These are phyloP conservation scores for Serranus cabrilla DNA, from an alignment of 2,797 vertebrate genomes.

Conservation along the genomic window DNA sequence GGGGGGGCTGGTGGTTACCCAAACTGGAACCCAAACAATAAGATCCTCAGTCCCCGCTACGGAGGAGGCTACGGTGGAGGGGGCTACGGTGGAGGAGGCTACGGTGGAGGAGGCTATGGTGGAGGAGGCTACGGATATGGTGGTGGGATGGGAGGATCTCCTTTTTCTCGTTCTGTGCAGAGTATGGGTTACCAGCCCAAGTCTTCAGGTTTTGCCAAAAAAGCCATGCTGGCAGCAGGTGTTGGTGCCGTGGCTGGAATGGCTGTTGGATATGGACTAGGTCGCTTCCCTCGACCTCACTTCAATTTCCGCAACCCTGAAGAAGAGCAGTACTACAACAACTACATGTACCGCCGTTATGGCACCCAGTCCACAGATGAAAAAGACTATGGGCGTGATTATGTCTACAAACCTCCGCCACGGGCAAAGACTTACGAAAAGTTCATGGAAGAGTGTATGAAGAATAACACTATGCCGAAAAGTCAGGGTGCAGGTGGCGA, in stretches of 20 bases:
- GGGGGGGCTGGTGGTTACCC: slow-evolving; percentile 67
- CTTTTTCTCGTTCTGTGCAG: slow-evolving; percentile 82
- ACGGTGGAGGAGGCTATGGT: slow-evolving; percentile 72
- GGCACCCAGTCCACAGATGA: slow-evolving; percentile 77
- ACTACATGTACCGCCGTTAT: slow-evolving; percentile 84
- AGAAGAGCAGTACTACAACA: slow-evolving; percentile 86
- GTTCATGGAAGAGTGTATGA: slow-evolving; percentile 83
- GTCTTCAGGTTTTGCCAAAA: slow-evolving; percentile 83
- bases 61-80: slow-evolving; percentile 79
- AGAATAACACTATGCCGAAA: slow-evolving; percentile 61
- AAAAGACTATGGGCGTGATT: slow-evolving; percentile 80
- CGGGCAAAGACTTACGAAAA: slow-evolving; percentile 74
- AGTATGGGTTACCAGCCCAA: slow-evolving; percentile 78
- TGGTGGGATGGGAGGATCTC: slow-evolving; percentile 80
- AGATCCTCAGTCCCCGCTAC: slow-evolving; percentile 83
- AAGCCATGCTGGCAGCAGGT: slow-evolving; percentile 85
- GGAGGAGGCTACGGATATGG: slow-evolving; percentile 77
- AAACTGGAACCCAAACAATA: slow-evolving; percentile 87
- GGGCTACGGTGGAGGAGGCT: slow-evolving; percentile 79
- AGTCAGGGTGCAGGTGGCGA: slow-evolving; percentile 2
- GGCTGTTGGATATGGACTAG: slow-evolving; percentile 86
- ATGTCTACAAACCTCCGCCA: slow-evolving; percentile 74
- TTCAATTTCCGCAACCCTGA: slow-evolving; percentile 79
- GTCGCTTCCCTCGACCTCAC: slow-evolving; percentile 85
- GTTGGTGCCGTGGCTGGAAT: slow-evolving; percentile 85